These are phyloP conservation scores for Polydesmus complanatus DNA, from an alignment of 2,888 invertebrate species.

Conservation along the genomic window DNA sequence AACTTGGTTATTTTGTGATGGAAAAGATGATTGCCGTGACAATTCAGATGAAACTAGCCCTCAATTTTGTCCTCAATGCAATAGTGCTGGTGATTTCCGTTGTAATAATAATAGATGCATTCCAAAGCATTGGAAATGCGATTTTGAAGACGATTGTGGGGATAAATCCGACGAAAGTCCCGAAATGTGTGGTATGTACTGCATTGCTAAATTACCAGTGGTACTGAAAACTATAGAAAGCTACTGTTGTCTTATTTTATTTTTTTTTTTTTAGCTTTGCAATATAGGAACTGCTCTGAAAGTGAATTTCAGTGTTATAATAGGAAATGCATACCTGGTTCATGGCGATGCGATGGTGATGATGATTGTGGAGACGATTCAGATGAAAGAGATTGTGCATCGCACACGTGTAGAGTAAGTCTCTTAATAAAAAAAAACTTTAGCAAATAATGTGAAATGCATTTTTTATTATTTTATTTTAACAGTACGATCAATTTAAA, in stretches of 20 bases:
- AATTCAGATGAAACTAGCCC: conserved; percentile 75
- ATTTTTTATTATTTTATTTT: conserved; percentile 13
- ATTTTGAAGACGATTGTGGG: conserved; percentile 89
- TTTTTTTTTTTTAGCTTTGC: conserved; percentile 33
- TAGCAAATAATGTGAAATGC: neutral
- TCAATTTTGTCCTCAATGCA: conserved; percentile 81
- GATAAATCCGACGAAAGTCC: conserved; percentile 84
- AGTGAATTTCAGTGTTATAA: conserved; percentile 79
- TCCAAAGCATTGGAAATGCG: conserved; percentile 84
- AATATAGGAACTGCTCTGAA: conserved; percentile 82
- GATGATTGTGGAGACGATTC: conserved; percentile 92
- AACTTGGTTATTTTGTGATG: conserved; percentile 95
- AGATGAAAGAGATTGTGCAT: conserved; percentile 71
- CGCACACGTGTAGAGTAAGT: conserved; percentile 58
- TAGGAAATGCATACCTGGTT: conserved; percentile 76
- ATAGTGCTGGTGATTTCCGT: conserved; percentile 73
- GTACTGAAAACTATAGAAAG: too few relatives aligned
- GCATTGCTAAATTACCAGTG: neutral
- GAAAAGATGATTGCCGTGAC: conserved; percentile 91
- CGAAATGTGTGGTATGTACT: conserved; percentile 44
- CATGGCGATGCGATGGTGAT: conserved; percentile 91
- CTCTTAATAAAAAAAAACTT: neutral
- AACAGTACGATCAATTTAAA: conserved; percentile 69
- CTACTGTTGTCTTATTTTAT: neutral
- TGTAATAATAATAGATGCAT: conserved; percentile 83